These are phyloP conservation scores for Seladonia tumulorum DNA, from an alignment of 2,888 invertebrate genomes.

Conservation along the genomic window DNA sequence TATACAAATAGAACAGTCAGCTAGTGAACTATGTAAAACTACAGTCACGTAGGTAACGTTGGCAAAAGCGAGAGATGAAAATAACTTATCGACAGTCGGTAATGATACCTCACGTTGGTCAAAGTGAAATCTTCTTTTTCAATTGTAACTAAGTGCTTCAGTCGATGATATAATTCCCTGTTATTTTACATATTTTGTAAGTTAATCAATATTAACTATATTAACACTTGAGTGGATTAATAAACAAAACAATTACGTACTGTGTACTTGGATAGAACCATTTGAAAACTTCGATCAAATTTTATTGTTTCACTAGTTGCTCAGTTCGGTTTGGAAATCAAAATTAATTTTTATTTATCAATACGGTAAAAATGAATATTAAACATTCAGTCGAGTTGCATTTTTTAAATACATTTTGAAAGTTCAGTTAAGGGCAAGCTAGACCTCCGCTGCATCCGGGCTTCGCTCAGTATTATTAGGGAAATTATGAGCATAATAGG, in stretches of 20 bases:
- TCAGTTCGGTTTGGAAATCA: background rate
- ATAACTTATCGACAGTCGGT: constrained; percentile 18
- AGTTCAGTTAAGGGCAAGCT: background rate
- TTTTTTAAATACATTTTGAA: background rate
- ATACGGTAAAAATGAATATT: background rate
- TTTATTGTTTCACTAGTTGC: too few relatives aligned
- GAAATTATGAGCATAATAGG: background rate
- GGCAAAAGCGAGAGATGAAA: background rate
- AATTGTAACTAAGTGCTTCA: background rate
- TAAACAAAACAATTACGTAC: too few relatives aligned
- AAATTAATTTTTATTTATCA: background rate
- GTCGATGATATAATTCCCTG: background rate
- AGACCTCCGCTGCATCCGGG: background rate
- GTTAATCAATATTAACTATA: too few relatives aligned
- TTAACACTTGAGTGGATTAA: too few relatives aligned
- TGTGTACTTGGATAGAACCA: too few relatives aligned
- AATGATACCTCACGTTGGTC: background rate
- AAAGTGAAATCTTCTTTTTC: constrained; percentile 1
- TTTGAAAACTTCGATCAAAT: too few relatives aligned
- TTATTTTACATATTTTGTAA: background rate
- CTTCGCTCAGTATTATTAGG: background rate
- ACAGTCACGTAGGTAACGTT: background rate
- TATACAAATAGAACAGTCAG: background rate
- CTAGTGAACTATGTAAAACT: background rate
- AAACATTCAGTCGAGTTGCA: background rate